Evolutionary conservation across 2,113 vertebrate species (phyloP).

Genomic region (Calidris pugnax): DNA sequence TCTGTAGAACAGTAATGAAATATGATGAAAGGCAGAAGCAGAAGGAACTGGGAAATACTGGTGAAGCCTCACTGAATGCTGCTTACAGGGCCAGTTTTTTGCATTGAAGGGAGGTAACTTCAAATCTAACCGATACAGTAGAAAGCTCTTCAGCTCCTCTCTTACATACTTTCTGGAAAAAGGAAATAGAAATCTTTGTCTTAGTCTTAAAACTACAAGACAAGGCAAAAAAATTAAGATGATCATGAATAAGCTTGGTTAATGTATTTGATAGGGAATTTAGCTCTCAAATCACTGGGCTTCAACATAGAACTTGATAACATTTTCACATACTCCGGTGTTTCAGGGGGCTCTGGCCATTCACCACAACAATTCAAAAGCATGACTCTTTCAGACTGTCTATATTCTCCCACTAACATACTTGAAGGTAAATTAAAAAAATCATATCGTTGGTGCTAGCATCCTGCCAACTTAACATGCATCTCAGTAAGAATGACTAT

Average conservation of each 20-base stretch:
- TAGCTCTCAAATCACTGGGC: not conserved
- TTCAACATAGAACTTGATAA: not conserved
- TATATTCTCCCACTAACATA: not conserved
- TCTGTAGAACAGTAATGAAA: not conserved
- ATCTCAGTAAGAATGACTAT: not conserved
- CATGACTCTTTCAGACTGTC: not conserved
- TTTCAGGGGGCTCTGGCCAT: not conserved
- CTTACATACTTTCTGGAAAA: not conserved
- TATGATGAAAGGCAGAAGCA: not conserved
- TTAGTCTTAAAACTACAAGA: not conserved
- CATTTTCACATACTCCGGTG: fast-evolving
- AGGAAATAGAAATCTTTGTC: not conserved
- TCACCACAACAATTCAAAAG: not conserved
- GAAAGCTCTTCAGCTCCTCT: not conserved
- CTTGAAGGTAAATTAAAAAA: not conserved
- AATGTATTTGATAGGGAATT: not conserved
- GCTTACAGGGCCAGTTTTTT: not conserved
- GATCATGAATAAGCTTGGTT: not conserved
- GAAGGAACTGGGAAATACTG: not conserved
- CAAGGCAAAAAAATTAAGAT: not conserved
- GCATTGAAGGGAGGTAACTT: not conserved
- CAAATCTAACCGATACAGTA: not conserved
- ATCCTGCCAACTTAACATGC: not conserved
- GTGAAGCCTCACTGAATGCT: not conserved
- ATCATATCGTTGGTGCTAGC: not conserved